Evolutionary conservation across 2,888 invertebrate species (phyloP).

Genomic region (Dicyrtoma fusca): DNA sequence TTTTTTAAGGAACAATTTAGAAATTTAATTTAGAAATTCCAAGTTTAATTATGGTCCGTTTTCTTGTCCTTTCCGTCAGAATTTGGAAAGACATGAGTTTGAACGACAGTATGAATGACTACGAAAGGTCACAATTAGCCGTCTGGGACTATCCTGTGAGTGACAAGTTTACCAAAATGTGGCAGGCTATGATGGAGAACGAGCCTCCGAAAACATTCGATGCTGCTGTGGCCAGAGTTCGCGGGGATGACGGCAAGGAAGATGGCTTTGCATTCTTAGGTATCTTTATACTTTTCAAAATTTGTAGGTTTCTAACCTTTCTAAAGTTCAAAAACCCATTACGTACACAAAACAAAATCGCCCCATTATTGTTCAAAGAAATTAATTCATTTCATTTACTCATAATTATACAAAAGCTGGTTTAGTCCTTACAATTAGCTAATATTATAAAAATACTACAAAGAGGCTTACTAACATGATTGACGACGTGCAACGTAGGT

Average conservation of each 20-base stretch:
- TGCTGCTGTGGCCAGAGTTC: conserved; percentile 77
- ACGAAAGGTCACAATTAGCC: conserved; percentile 89
- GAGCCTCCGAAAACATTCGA: conserved; percentile 77
- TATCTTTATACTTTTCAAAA: no score
- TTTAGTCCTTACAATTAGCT: no score
- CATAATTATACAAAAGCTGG: no score
- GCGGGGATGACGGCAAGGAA: conserved; percentile 67
- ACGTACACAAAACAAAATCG: no score
- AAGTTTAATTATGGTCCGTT: no score
- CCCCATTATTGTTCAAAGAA: no score
- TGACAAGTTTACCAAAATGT: conserved; percentile 98
- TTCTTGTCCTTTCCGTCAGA: conserved; percentile 64
- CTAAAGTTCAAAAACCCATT: not conserved
- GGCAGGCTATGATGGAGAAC: conserved; percentile 91
- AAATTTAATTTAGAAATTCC: not conserved
- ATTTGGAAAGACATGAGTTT: conserved; percentile 99
- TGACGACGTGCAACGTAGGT: conserved; percentile 61
- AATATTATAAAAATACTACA: no score
- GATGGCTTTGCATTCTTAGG: conserved; percentile 90
- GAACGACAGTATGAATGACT: conserved; percentile 86
- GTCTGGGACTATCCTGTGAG: conserved; percentile 99
- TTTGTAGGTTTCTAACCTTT: not conserved
- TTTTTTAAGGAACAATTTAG: not conserved
- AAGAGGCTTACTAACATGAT: no score
- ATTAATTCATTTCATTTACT: no score